These are phyloP conservation scores for Archilochus colubris DNA, from an alignment of 2,113 vertebrate genomes.

Conservation along the genomic window DNA sequence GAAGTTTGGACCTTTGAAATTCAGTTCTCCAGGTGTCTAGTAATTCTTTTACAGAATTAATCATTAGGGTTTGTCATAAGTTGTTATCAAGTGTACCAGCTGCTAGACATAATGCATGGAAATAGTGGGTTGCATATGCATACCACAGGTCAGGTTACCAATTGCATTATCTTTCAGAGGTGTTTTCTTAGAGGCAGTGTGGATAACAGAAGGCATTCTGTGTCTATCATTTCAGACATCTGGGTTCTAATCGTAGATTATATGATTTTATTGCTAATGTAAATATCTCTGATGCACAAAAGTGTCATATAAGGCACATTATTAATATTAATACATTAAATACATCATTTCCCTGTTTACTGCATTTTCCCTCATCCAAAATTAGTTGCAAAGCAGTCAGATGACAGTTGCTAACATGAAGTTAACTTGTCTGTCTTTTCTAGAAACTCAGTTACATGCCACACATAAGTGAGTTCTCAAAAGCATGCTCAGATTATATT, in stretches of 20 bases:
- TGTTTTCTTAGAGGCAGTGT: not conserved
- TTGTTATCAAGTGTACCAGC: not conserved
- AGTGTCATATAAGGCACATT: not conserved
- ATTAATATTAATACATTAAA: not conserved
- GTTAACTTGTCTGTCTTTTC: not conserved
- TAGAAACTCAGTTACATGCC: not conserved
- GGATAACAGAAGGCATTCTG: not conserved
- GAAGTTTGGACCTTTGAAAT: not conserved
- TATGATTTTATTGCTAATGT: not conserved
- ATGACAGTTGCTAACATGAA: not conserved
- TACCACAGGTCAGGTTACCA: not conserved
- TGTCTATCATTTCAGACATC: not conserved
- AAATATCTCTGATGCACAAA: not conserved
- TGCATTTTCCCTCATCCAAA: not conserved
- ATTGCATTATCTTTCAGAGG: not conserved
- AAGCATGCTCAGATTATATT: not conserved
- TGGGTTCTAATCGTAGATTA: not conserved
- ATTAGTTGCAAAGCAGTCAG: not conserved
- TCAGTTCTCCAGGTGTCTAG: not conserved
- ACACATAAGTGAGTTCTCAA: not conserved
- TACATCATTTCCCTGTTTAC: not conserved
- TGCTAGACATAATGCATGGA: not conserved
- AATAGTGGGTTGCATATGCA: not conserved
- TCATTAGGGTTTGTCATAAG: not conserved
- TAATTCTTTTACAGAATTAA: not conserved